Evolutionary conservation across 2,113 vertebrate species (phyloP).

Genomic region (Epinephelus moara): DNA sequence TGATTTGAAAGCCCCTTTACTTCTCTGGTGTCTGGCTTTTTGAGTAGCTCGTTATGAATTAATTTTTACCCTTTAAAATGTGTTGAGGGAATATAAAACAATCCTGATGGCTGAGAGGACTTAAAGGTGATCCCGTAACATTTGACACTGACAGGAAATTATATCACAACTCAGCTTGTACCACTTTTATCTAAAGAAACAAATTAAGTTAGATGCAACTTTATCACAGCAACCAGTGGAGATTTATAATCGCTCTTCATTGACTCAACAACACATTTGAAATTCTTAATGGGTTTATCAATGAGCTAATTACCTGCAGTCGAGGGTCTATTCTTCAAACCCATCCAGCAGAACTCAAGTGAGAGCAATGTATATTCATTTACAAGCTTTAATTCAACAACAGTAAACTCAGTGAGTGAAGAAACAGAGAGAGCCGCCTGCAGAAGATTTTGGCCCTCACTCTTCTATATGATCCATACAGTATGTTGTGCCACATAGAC

Average conservation of each 20-base stretch:
- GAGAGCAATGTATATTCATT: constrained; percentile 35
- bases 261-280: constrained; percentile 33
- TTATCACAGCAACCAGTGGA: constrained; percentile 16
- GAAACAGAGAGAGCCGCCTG: background rate
- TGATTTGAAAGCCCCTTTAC: too few relatives aligned
- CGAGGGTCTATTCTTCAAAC: constrained; percentile 41
- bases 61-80: background rate
- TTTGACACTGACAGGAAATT: background rate
- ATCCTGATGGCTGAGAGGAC: background rate
- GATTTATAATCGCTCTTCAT: constrained; percentile 26
- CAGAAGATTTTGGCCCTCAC: too few relatives aligned
- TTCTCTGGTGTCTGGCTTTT: too few relatives aligned
- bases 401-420: background rate
- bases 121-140: background rate
- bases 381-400: background rate
- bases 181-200: constrained; percentile 17
- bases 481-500: background rate
- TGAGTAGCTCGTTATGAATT: too few relatives aligned
- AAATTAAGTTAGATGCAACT: constrained; percentile 8
- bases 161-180: background rate
- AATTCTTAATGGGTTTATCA: constrained; percentile 53
- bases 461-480: background rate
- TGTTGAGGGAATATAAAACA: background rate
- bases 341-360: constrained; percentile 15
- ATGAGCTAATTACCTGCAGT: constrained; percentile 55